Evolutionary conservation across 2,113 vertebrate species (phyloP), one percentile per base, ranked within the genome.

Genomic region (Corvus cornix): DNA sequence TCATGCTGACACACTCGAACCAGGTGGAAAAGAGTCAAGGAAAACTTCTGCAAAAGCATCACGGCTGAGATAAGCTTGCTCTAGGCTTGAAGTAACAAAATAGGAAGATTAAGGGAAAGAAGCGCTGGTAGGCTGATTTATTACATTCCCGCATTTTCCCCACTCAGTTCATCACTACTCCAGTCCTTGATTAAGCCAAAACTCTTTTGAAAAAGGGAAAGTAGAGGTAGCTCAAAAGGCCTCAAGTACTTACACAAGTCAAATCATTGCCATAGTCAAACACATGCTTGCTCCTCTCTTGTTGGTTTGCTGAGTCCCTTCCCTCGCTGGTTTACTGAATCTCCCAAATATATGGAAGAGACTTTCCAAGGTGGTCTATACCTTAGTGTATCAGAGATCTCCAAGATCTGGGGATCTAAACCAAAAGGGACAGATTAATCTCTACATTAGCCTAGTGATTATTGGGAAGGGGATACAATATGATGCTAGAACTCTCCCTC

Each of bases 1-100:
- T 98, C 98, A 99, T 99, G 89, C 99, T 99, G 92, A 99, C 96
- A 35, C 99, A 99, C 84, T 99, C 99, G 13, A 99, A 99, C 99
- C 99, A 99, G 10, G 99, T 99, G 30, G 84, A 56, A 91, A 91
- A 67, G 64, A 87, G 98, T 99, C 97, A 99, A 99, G 98, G 98
- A 96, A 86, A 88, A 95, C 62, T 62, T 77, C 33, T 80, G 13
- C 16, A 28, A 81, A 86, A 93, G 53, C 58, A 63, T 79, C 41
- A 56, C 18, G 23, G 64, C 84, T 30, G 12, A 88, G 17, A 60
- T 24, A 83, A 81, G 2, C 30, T 59, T 69, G 19, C 11, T 37
- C 4, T 70, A 85, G 46, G 22, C 59, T 82, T 87, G 16, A 30
- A 58, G 20, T 79, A 43, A 59, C 60, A 91, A 94, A 91, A 84